phyloP scores from a whole-genome alignment of 2,888 invertebrate species.

The Parnassius smintheus region DNA sequence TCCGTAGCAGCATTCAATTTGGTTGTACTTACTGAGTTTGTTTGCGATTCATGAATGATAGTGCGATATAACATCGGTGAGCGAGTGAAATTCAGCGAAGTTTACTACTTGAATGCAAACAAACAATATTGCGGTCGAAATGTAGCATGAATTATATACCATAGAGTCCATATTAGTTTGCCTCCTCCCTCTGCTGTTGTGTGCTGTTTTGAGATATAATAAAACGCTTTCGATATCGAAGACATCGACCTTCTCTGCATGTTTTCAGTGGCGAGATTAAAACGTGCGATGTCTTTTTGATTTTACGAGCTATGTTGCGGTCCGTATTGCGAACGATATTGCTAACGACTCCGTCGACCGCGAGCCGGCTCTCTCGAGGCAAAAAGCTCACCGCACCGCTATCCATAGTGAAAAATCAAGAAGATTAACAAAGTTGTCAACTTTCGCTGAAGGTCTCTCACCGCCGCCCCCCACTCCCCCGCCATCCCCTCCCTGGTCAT shows the following conservation, averaged over 20 bases:
- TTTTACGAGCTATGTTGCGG: conserved; percentile 66
- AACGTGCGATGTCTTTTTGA: conserved; percentile 79
- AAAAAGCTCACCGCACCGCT: conserved; percentile 56
- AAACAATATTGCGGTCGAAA: conserved; percentile 46
- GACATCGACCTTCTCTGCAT: conserved; percentile 64
- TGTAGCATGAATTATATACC: conserved; percentile 59
- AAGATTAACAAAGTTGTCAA: conserved; percentile 59
- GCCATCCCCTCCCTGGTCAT: conserved; percentile 43
- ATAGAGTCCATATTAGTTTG: conserved; percentile 64
- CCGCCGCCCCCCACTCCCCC: conserved; percentile 50
- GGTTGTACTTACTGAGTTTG: conserved; percentile 71
- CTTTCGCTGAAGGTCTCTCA: conserved; percentile 81
- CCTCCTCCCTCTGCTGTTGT: conserved; percentile 64
- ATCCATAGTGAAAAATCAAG: conserved; percentile 75
- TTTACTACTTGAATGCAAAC: conserved; percentile 43
- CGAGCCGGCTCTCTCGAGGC: conserved; percentile 43
- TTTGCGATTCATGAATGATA: conserved; percentile 63
- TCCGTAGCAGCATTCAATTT: conserved; percentile 54
- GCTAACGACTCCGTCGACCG: conserved; percentile 40
- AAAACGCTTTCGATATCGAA: conserved; percentile 53
- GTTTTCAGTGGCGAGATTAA: conserved; percentile 64
- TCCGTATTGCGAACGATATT: conserved; percentile 45
- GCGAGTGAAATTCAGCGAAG: conserved; percentile 78
- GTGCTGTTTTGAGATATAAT: conserved; percentile 42
- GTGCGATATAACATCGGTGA: conserved; percentile 54